Evolutionary conservation across 2,797 vertebrate genomes (phyloP), one percentile per base, ranked within the genome.

Genomic region (Schizopygopsis malacanthus): DNA sequence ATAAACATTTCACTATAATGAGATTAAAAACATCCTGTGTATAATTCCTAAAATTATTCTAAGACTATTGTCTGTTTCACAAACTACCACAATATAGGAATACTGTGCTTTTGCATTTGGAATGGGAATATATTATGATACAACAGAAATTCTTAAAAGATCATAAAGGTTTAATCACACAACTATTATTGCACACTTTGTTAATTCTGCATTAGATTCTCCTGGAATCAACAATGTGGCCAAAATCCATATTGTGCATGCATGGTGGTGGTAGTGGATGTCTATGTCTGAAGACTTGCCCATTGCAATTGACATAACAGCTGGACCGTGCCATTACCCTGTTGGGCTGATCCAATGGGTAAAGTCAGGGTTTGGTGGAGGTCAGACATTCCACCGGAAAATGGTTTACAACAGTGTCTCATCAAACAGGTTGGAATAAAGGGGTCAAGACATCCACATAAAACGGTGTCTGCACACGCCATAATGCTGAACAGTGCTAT

Each of bases 311-410:
- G 63, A 71, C 50, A 63, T 18, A 56, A 61, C 65, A 80, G 39
- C 76, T 85, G 77, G 54, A 41, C 37, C 25, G 61, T 47, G 77
- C 52, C 25, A 80, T 39, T 73, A 43, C 10, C 52, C 67, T 25
- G 25, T 59, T 59, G 83, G 52, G 25, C 39, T 73, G 45, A 37
- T 79, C 16, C 25, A n/a, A 56, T 65, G 37, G 33, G 83, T 54
- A 41, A 78, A 80, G 78, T 72, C 52, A 79, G 76, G 63, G 59
- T 80, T 59, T 43, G 65, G 52, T 72, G 76, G 22, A 79, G 65
- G 39, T 69, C 78, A 65, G 54, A 47, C 50, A 80, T 69, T 79
- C 71, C 52, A 73, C n/a, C 13, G 2, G 45, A 80, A 80, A 80
- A 71, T 59, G n/a, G 4, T 47, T 33, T 73, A 52, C 43, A 80